phyloP scores from a whole-genome alignment of 2,888 invertebrate genomes.

The Cheilosia scutellata region DNA sequence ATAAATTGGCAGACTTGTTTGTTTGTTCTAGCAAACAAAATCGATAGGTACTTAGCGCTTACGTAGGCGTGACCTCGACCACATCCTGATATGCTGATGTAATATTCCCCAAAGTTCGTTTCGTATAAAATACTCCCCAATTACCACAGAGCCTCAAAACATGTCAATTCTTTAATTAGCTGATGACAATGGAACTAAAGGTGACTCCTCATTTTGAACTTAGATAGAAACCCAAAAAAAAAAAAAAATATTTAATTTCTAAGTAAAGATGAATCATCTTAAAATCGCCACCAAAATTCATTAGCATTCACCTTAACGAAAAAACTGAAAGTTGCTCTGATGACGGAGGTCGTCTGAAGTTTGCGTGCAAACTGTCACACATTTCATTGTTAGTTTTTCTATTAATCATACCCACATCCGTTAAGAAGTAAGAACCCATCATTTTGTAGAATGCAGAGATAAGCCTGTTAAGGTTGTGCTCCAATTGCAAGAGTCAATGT shows the following conservation, averaged over 20 bases:
- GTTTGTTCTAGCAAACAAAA: no score
- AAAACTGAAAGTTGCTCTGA: not conserved
- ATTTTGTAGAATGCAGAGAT: conserved; percentile 14
- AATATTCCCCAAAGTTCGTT: no score
- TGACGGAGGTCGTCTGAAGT: not conserved
- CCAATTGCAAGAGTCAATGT: conserved; percentile 7
- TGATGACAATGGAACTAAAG: no score
- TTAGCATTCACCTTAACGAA: not conserved
- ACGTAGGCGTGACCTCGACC: no score
- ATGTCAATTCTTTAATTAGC: no score
- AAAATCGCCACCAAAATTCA: not conserved
- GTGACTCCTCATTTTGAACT: no score
- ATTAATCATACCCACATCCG: not conserved
- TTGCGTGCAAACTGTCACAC: not conserved
- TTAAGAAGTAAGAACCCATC: not conserved
- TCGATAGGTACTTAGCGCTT: no score
- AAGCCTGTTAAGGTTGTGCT: conserved; percentile 15
- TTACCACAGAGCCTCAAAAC: no score
- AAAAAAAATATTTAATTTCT: not conserved
- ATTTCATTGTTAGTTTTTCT: not conserved
- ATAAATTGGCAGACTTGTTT: no score
- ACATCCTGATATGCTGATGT: no score
- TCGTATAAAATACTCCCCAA: no score
- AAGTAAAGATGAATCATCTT: not conserved
- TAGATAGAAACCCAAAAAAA: not conserved